A percentile compares a stretch with the other conserved stretches of the same genome.
Conservation (phyloP, 1,140 invertebrate genomes). For the Drosophila orena region DNA sequence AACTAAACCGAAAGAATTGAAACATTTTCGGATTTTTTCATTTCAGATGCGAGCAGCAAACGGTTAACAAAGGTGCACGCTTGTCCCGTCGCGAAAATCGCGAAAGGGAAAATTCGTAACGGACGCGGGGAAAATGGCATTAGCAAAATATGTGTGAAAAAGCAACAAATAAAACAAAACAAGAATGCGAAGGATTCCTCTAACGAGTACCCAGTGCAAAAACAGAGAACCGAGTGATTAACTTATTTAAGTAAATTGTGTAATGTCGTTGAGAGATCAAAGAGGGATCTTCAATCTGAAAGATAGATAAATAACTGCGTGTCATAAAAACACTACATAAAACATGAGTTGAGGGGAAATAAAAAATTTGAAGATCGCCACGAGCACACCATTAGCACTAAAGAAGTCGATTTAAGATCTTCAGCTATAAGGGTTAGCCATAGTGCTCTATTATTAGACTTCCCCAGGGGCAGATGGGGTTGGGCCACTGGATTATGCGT, state of each 20-base stretch:
- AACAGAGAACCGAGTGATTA: slow-evolving; percentile 3
- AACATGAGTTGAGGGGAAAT: slow-evolving; percentile 19
- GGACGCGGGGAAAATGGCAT: slow-evolving; percentile 37
- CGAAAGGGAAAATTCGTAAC: slow-evolving; percentile 41
- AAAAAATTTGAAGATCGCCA: slow-evolving; percentile 49
- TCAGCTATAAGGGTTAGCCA: slow-evolving; percentile 21
- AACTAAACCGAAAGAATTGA: slow-evolving; percentile 82
- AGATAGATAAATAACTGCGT: slow-evolving; percentile 1
- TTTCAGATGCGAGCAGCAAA: slow-evolving; percentile 81
- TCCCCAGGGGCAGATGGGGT: slow-evolving; percentile 35
- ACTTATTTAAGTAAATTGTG: slow-evolving; percentile 17
- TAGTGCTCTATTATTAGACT: slow-evolving; percentile 46
- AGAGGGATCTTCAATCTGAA: not conserved
- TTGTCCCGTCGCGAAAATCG: slow-evolving; percentile 21
- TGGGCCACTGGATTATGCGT: slow-evolving; percentile 61
- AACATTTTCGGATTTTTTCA: slow-evolving; percentile 82
- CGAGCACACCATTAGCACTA: slow-evolving; percentile 47
- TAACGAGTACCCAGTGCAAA: slow-evolving; percentile 7
- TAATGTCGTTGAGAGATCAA: slow-evolving; percentile 5
- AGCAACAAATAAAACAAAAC: slow-evolving; percentile 3
- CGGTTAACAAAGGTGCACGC: slow-evolving; percentile 82
- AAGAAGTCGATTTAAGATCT: slow-evolving; percentile 19
- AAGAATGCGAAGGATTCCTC: slow-evolving; percentile 31
- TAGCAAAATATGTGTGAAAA: slow-evolving; percentile 13
- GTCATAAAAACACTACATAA: slow-evolving; percentile 49